Conservation (phyloP, 2,797 vertebrate genomes). For the Crenuchus spilurus region DNA sequence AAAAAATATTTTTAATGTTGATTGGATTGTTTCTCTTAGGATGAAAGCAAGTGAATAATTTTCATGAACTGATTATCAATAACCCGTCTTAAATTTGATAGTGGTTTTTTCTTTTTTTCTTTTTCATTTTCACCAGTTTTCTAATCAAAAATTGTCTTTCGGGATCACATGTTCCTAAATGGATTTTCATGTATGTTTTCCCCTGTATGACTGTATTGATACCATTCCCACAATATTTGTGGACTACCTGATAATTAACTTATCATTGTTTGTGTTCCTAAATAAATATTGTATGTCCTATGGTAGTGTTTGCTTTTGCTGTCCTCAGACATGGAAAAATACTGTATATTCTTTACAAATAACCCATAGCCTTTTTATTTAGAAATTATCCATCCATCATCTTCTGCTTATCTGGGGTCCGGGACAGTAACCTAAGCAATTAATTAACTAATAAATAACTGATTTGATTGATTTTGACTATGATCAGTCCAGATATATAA, state of each 20-base stretch:
- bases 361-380: too few species aligned
- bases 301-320: constrained; percentile 24
- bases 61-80: constrained; percentile 48
- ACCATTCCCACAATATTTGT: constrained; percentile 91
- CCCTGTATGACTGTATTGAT: constrained; percentile 85
- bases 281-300: constrained; percentile 90
- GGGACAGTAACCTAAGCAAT: too few species aligned
- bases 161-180: constrained; percentile 78
- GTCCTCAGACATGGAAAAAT: neutral
- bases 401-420: too few species aligned
- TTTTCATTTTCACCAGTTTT: constrained; percentile 75
- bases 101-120: constrained; percentile 64
- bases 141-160: constrained; percentile 73
- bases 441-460: too few species aligned
- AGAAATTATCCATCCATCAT: too few species aligned
- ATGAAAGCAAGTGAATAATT: constrained; percentile 46
- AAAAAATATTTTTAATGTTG: constrained; percentile 68
- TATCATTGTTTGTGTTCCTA: constrained; percentile 90
- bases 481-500: too few species aligned
- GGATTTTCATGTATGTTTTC: constrained; percentile 80
- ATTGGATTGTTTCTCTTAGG: constrained; percentile 55
- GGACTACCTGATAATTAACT: constrained; percentile 91
- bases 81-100: constrained; percentile 57
- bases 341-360: too few species aligned
- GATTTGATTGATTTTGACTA: too few species aligned